Conservation (phyloP, 2,797 vertebrate species). For the Artibeus jamaicensis region DNA sequence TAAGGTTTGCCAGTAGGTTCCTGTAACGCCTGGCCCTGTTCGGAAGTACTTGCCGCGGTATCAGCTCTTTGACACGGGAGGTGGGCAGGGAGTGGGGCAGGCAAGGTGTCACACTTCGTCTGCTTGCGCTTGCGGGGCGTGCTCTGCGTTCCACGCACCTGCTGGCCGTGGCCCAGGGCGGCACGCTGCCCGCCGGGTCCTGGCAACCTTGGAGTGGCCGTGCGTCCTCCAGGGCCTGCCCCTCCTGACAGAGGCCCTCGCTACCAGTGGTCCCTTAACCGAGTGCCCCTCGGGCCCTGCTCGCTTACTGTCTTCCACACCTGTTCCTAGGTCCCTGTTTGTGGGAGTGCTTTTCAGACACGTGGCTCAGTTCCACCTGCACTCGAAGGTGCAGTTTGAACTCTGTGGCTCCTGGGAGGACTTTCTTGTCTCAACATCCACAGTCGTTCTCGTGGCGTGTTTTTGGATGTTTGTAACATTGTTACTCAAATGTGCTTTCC, state of each 20-base stretch:
- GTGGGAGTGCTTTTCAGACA: fast-evolving
- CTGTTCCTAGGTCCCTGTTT: neutral
- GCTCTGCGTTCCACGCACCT: neutral
- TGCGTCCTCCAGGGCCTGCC: neutral
- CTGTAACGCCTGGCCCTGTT: conserved; percentile 67
- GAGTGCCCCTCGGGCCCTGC: neutral
- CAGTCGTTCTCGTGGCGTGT: fast-evolving
- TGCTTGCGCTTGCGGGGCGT: neutral
- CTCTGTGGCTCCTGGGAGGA: neutral
- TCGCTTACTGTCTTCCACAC: neutral
- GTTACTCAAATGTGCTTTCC: neutral
- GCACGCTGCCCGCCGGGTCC: too few relatives aligned
- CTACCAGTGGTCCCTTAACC: neutral
- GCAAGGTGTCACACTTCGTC: neutral
- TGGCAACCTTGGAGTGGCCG: fast-evolving
- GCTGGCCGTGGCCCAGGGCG: neutral
- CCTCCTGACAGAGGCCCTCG: neutral
- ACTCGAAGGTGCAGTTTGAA: neutral
- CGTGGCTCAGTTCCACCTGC: neutral
- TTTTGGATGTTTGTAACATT: neutral
- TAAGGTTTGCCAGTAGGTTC: conserved; percentile 69
- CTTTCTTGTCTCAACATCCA: neutral
- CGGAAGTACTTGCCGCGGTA: conserved; percentile 72
- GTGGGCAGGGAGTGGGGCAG: neutral
- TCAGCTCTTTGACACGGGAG: conserved; percentile 33